Percentiles rank a stretch among this genome's conserved stretches.
Conservation (phyloP, 2,113 vertebrate genomes). For the Mesocricetus auratus region DNA sequence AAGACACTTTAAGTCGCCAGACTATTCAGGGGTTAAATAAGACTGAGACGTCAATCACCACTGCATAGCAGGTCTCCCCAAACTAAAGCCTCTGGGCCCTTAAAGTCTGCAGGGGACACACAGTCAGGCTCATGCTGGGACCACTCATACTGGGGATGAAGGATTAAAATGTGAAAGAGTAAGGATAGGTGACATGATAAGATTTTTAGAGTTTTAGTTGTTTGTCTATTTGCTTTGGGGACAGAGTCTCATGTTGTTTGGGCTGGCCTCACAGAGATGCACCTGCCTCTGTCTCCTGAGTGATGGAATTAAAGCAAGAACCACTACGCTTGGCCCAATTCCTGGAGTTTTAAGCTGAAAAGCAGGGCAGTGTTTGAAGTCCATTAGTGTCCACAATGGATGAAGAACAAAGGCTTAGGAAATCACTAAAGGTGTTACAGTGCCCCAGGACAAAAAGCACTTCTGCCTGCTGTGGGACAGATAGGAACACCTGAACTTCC, state of each 20-base stretch:
- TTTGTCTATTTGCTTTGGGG: background rate
- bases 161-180: background rate
- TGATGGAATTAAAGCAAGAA: background rate
- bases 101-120: background rate
- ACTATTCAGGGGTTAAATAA: background rate
- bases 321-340: background rate
- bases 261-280: background rate
- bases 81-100: background rate
- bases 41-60: background rate
- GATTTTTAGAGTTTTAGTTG: background rate
- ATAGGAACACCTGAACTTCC: background rate
- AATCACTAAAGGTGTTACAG: background rate
- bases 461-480: background rate
- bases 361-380: constrained; percentile 8
- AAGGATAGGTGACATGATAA: background rate
- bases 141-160: background rate
- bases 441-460: background rate
- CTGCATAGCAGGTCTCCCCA: constrained; percentile 2
- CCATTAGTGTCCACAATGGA: background rate
- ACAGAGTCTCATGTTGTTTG: background rate
- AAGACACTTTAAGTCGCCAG: background rate
- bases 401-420: background rate
- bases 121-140: background rate
- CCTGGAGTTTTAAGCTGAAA: constrained; percentile 24
- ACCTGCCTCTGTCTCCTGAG: background rate